Conservation (phyloP, 2,797 vertebrate genomes). For the Gymnothorax reevesii region DNA sequence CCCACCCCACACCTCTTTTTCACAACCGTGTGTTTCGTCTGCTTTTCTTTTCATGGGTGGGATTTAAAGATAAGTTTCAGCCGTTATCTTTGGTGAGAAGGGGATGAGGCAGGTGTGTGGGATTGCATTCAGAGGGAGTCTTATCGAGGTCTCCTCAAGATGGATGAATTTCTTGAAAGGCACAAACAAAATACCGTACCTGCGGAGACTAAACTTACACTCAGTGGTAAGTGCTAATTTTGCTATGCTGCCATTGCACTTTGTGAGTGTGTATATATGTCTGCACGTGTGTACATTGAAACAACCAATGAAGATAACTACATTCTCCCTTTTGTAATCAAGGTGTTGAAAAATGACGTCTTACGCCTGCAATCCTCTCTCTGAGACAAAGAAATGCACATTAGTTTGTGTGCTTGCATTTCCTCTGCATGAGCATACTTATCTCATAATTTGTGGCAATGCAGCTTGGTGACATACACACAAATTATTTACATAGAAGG, state of each 20-base stretch:
- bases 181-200: background rate
- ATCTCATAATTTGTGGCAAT: too few relatives aligned
- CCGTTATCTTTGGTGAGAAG: background rate
- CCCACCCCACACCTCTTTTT: background rate
- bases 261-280: background rate
- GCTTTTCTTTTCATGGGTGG: conserved; percentile 3
- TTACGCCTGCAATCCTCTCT: background rate
- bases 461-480: too few relatives aligned
- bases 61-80: conserved; percentile 18
- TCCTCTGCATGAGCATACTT: too few relatives aligned
- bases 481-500: too few relatives aligned
- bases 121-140: background rate
- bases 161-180: conserved; percentile 18
- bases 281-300: background rate
- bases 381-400: too few relatives aligned
- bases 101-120: background rate
- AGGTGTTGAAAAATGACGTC: background rate
- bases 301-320: background rate
- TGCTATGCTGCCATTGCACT: background rate
- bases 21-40: background rate
- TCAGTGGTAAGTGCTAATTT: background rate
- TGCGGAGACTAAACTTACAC: background rate
- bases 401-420: too few relatives aligned
- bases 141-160: conserved; percentile 19
- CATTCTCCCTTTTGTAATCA: too few relatives aligned